Conservation (phyloP, 2,113 vertebrate species). For the Alligator sinensis region DNA sequence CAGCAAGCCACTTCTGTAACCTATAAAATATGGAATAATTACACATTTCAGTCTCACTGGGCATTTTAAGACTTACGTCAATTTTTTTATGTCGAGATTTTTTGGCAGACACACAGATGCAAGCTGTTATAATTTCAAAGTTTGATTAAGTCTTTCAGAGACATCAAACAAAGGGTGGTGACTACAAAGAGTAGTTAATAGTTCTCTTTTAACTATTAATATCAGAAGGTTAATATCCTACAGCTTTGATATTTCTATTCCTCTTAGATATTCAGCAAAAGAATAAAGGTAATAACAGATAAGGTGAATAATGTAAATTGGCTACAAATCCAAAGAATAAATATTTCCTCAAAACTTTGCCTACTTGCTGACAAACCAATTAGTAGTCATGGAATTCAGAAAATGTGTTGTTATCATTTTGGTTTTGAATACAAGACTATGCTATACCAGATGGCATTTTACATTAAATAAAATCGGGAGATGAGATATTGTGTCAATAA, state of each 20-base stretch:
- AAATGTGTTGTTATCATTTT: not conserved
- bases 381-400: not conserved
- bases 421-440: not conserved
- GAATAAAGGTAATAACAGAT: not conserved
- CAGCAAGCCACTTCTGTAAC: not conserved
- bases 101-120: not conserved
- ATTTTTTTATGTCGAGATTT: not conserved
- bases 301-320: not conserved
- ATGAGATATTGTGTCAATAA: not conserved
- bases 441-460: not conserved
- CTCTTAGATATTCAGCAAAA: not conserved
- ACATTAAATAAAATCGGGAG: not conserved
- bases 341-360: not conserved
- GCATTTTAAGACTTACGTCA: not conserved
- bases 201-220: not conserved
- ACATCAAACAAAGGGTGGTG: not conserved
- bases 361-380: not conserved
- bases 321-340: not conserved
- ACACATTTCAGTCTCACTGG: not conserved
- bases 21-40: not conserved
- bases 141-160: not conserved
- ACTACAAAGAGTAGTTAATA: not conserved
- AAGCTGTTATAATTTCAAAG: not conserved
- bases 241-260: not conserved
- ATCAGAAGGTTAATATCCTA: not conserved